A percentile compares a stretch with the other conserved stretches of the same genome.
These are phyloP conservation scores for Apolygus lucorum DNA, from an alignment of 1,140 invertebrate genomes.

Conservation along the genomic window DNA sequence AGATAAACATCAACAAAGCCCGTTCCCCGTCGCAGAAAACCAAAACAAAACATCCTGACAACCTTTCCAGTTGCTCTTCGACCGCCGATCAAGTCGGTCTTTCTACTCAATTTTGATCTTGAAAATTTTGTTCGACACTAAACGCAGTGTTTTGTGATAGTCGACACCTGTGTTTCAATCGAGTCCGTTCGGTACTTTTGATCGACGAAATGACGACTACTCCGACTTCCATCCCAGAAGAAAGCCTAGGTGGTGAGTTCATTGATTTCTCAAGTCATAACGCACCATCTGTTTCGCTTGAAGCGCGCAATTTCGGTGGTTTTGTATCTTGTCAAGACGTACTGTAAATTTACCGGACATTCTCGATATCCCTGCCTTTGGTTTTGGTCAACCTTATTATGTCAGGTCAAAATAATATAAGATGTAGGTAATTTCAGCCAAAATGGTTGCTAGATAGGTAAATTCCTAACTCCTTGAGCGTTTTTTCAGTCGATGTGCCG, in stretches of 20 bases:
- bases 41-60: too few relatives aligned
- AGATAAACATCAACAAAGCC: constrained; percentile 22
- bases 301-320: too few relatives aligned
- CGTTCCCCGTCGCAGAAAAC: not conserved
- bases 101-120: not conserved
- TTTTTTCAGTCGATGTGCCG: too few relatives aligned
- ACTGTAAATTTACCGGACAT: too few relatives aligned
- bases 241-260: constrained; percentile 19
- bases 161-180: not conserved
- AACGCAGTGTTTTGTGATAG: not conserved
- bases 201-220: constrained; percentile 18
- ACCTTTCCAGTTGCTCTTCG: constrained; percentile 2
- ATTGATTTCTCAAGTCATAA: too few relatives aligned
- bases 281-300: constrained; percentile 19
- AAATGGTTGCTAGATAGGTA: too few relatives aligned
- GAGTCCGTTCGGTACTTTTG: not conserved
- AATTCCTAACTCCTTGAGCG: too few relatives aligned
- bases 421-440: too few relatives aligned
- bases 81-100: not conserved
- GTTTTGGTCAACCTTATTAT: too few relatives aligned
- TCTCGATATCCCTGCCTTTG: too few relatives aligned
- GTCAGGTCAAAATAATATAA: too few relatives aligned
- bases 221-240: constrained; percentile 20
- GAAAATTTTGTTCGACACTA: not conserved
- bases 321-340: too few relatives aligned